Evolutionary conservation across 92 coral and sea anemone species (phyloP), one percentile per base, ranked within the genome.

Genomic region (Phenganax marumi): DNA sequence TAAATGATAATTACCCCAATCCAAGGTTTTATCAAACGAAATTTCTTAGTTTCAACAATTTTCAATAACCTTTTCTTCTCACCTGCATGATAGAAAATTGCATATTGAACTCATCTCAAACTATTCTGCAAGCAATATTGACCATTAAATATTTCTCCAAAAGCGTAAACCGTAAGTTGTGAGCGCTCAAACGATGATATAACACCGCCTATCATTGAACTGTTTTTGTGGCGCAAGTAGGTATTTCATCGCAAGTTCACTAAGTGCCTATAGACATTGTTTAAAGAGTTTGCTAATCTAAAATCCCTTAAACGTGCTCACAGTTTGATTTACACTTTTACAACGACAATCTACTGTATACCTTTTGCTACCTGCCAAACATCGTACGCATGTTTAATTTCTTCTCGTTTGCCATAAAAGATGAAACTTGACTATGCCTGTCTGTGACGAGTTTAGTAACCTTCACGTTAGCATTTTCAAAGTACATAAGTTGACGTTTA

Each of bases 361-460:
- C 76, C 76, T 70, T 70, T 70, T 13, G 76, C 76, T 21, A 70
- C 55, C 5, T 70, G 76, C 76, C 76, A 68, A 68, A 68, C 73
- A 68, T 68, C 73, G 19, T 68, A 68, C 0, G 73, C 48, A 68
- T 68, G 73, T 68, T 68, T 47, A 68, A 68, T 68, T 68, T 46
- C 73, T 68, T 25, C 7, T 68, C 73, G 19, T 8, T 68, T 0
- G 73, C 48, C 50, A 68, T 68, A 14, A 9, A 68, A 17, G 73
- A 10, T 68, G 73, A 68, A 0, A 25, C 73, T 9, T 68, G 73
- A 17, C 7, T n/a, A 68, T 68, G 73, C 7, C 73, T 68, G 73
- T 68, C 73, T 68, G 73, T 68, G 19, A 8, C 48, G 26, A 68
- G 73, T 46, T 68, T 68, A 68, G 48, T 9, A n/a, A 68, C 51